Evolutionary conservation across 2,888 invertebrate genomes (phyloP).

Genomic region (Rhingia rostrata): DNA sequence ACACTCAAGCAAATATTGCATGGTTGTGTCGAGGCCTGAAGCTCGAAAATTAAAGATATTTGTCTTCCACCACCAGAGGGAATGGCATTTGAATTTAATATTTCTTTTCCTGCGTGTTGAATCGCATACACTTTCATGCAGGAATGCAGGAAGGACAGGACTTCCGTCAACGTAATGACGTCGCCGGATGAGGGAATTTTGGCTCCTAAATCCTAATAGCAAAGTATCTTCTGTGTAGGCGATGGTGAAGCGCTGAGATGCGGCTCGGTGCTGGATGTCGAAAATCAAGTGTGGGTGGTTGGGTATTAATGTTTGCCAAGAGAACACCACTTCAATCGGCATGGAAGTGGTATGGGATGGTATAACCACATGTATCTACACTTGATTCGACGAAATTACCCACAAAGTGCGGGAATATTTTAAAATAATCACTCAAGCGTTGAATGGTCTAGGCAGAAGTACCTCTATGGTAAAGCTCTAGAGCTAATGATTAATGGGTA

Average conservation of each 20-base stretch:
- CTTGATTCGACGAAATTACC: no score
- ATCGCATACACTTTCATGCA: background rate
- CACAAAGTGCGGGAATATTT: no score
- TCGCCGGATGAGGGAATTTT: constrained; percentile 28
- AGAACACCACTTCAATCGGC: no score
- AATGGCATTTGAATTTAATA: constrained; percentile 68
- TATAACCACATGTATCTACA: no score
- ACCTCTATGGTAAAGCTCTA: no score
- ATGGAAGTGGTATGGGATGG: no score
- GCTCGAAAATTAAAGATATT: constrained; percentile 56
- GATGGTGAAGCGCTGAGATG: constrained; percentile 8
- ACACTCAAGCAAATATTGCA: background rate
- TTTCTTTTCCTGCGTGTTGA: constrained; percentile 56
- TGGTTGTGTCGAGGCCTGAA: background rate
- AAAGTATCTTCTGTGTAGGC: constrained; percentile 13
- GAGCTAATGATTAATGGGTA: no score
- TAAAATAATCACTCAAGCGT: no score
- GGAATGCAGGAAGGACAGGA: constrained; percentile 54
- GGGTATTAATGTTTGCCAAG: no score
- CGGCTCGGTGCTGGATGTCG: constrained; percentile 7
- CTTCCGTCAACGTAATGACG: constrained; percentile 68
- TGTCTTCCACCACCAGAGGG: constrained; percentile 36
- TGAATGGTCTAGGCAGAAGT: no score
- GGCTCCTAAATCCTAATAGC: constrained; percentile 13
- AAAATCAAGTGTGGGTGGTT: no score